phyloP scores from a whole-genome alignment of 2,113 vertebrate species.

The Mesocricetus auratus region DNA sequence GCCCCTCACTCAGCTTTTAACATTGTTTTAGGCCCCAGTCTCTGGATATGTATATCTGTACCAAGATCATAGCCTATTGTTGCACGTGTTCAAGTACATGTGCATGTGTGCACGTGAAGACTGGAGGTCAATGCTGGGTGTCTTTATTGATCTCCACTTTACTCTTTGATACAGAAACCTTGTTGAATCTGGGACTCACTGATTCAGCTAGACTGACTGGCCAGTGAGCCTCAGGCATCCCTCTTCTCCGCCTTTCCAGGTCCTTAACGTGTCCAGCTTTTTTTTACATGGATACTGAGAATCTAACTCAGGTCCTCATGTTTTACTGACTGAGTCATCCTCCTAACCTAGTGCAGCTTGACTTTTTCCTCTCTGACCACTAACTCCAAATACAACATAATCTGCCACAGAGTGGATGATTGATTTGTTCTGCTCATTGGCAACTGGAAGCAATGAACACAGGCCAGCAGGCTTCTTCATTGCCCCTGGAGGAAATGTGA shows the following conservation, averaged over 20 bases:
- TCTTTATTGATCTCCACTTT: not conserved
- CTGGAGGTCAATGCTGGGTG: not conserved
- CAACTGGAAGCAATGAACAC: not conserved
- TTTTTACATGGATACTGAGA: not conserved
- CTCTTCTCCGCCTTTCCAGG: not conserved
- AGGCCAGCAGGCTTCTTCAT: not conserved
- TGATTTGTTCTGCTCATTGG: not conserved
- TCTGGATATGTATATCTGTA: not conserved
- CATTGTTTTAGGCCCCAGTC: not conserved
- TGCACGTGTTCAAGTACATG: not conserved
- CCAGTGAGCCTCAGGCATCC: not conserved
- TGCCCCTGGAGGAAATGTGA: not conserved
- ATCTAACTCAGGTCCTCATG: not conserved
- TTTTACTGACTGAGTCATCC: not conserved
- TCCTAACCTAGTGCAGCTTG: not conserved
- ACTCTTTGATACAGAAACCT: not conserved
- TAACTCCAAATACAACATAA: not conserved
- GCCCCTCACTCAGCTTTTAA: not conserved
- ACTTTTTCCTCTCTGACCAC: not conserved
- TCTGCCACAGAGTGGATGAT: not conserved
- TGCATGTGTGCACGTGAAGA: not conserved
- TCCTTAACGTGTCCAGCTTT: too few relatives aligned
- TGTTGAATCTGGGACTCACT: not conserved
- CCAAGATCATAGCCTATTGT: not conserved
- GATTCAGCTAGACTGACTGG: not conserved